Evolutionary conservation across 2,797 vertebrate genomes (phyloP).

Genomic region (Pteropus rufus): DNA sequence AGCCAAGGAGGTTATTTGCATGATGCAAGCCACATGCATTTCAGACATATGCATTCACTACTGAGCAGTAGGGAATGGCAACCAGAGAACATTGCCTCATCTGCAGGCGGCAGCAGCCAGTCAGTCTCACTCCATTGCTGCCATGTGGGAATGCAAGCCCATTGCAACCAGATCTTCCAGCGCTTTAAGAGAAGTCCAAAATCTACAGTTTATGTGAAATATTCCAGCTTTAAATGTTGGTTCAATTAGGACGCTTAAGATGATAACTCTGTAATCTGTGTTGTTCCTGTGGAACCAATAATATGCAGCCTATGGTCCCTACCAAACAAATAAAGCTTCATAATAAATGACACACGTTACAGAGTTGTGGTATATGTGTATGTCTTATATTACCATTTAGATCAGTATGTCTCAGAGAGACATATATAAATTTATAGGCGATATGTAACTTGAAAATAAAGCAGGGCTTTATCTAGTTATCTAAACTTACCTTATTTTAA

Average conservation of each 20-base stretch:
- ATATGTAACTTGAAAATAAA: not conserved
- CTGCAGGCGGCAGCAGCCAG: too few relatives aligned
- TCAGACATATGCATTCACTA: not conserved
- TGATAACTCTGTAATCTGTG: not conserved
- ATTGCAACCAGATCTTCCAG: not conserved
- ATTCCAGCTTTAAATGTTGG: not conserved
- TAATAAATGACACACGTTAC: not conserved
- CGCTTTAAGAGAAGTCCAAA: not conserved
- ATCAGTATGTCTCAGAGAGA: not conserved
- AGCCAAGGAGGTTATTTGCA: not conserved
- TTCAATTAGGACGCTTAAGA: not conserved
- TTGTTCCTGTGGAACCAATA: not conserved
- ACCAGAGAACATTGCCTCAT: rapidly evolving
- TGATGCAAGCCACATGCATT: not conserved
- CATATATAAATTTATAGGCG: not conserved
- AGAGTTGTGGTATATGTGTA: not conserved
- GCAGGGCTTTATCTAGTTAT: not conserved
- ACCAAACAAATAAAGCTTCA: not conserved
- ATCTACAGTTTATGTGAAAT: not conserved
- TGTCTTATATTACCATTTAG: not conserved
- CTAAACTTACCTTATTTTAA: not conserved
- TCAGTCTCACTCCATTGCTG: not conserved
- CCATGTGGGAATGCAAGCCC: not conserved
- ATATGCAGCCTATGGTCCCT: not conserved
- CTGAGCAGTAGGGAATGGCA: rapidly evolving